A percentile compares a stretch with the other conserved stretches of the same genome.
Conservation (phyloP, 2,113 vertebrate genomes). For the Dasyurus viverrinus region DNA sequence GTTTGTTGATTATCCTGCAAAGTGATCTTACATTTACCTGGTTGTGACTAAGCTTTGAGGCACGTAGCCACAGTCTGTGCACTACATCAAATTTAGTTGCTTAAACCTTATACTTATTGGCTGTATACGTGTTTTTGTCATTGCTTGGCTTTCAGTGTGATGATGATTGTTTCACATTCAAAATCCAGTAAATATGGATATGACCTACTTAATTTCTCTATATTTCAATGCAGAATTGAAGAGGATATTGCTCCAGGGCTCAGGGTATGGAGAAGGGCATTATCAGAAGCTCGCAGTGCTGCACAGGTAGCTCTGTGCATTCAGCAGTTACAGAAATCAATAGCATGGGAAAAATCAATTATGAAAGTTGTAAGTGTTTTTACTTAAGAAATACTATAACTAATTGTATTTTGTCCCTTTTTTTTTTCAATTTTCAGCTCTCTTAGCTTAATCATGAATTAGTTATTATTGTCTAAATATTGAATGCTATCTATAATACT, state of each 20-base stretch:
- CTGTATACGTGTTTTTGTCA: conserved; percentile 89
- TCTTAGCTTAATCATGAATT: conserved; percentile 66
- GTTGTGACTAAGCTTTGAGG: conserved; percentile 89
- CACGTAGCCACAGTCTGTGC: conserved; percentile 90
- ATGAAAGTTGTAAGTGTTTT: conserved; percentile 98
- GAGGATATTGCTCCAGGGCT: conserved; percentile 99
- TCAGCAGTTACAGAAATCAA: conserved; percentile 99
- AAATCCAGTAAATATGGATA: conserved; percentile 70
- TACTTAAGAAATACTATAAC: conserved; percentile 78
- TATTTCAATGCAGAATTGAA: conserved; percentile 90
- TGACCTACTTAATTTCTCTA: conserved; percentile 83
- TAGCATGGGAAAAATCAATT: conserved; percentile 99
- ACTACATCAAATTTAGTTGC: conserved; percentile 91
- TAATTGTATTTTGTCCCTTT: conserved; percentile 68
- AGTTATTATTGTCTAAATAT: conserved; percentile 54
- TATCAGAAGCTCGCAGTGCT: conserved; percentile 94
- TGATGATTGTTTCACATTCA: conserved; percentile 85
- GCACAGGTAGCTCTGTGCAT: conserved; percentile 98
- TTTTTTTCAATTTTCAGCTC: conserved; percentile 61
- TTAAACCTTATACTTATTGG: conserved; percentile 89
- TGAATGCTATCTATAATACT: conserved; percentile 23
- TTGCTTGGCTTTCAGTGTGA: conserved; percentile 91
- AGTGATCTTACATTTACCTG: conserved; percentile 87
- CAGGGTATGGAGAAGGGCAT: conserved; percentile 96
- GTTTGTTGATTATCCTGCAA: conserved; percentile 87